These are phyloP conservation scores for Odontamblyopus lacepedii DNA, from an alignment of 2,797 vertebrate species.

Conservation along the genomic window DNA sequence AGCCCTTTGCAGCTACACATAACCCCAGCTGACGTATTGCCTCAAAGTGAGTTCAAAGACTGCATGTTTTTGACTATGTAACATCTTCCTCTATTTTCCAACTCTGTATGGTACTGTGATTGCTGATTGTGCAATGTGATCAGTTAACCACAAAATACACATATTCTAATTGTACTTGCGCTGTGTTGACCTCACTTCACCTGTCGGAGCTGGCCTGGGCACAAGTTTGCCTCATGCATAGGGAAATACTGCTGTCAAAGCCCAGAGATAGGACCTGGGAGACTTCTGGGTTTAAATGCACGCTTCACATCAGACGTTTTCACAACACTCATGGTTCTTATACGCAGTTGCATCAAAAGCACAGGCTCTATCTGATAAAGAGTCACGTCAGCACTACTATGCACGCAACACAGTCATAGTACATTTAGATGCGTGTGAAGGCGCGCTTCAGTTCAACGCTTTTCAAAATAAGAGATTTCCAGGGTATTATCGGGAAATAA, in stretches of 20 bases:
- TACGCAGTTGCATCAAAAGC: slow-evolving; percentile 22
- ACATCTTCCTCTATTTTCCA: slow-evolving; percentile 7
- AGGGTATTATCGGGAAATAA: background rate
- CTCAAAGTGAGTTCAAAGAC: slow-evolving; percentile 11
- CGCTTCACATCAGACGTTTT: slow-evolving; percentile 42
- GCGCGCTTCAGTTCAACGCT: background rate
- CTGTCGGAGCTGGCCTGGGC: slow-evolving; percentile 5
- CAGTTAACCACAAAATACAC: background rate
- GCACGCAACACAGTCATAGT: background rate
- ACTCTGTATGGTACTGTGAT: background rate
- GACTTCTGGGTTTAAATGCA: slow-evolving; percentile 17
- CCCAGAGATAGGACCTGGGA: slow-evolving; percentile 25
- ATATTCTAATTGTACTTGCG: background rate
- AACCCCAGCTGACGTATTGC: slow-evolving; percentile 8
- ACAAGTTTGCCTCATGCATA: background rate
- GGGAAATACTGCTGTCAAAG: slow-evolving; percentile 34
- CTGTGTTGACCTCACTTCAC: background rate
- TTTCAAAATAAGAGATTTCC: background rate
- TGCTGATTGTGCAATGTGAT: slow-evolving; percentile 2
- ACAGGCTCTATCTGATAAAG: slow-evolving; percentile 54
- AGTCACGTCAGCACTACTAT: slow-evolving; percentile 32
- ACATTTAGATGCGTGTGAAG: background rate
- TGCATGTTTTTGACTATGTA: slow-evolving; percentile 31
- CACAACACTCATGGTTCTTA: slow-evolving; percentile 52
- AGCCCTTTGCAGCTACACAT: slow-evolving; percentile 39